These are phyloP conservation scores for Zeus faber DNA, from an alignment of 2,113 vertebrate species.

Conservation along the genomic window DNA sequence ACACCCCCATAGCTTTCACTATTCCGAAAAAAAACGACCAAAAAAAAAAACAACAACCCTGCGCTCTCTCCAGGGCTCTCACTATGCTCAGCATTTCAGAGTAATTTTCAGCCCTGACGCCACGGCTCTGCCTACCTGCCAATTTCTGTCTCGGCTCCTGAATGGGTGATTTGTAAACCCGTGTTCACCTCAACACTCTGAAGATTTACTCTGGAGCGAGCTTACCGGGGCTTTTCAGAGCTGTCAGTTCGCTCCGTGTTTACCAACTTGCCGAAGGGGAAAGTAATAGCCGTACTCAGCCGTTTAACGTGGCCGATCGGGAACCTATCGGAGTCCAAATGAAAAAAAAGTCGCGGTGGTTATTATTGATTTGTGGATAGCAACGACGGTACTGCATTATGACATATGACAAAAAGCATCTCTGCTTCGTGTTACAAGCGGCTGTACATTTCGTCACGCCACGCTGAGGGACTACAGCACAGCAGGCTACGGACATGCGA, in stretches of 20 bases:
- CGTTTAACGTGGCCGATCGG: conserved; percentile 35
- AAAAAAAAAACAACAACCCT: background rate
- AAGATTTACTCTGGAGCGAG: conserved; percentile 63
- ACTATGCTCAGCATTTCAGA: conserved; percentile 59
- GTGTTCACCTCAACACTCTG: conserved; percentile 66
- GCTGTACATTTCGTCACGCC: background rate
- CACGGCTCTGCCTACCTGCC: conserved; percentile 66
- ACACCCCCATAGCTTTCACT: conserved; percentile 57
- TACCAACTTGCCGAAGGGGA: conserved; percentile 58
- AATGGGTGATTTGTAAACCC: conserved; percentile 74
- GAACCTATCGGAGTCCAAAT: conserved; percentile 20
- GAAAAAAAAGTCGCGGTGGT: conserved; percentile 14
- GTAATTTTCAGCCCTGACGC: conserved; percentile 71
- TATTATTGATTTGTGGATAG: conserved; percentile 23
- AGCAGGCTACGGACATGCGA: background rate
- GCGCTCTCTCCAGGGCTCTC: conserved; percentile 51
- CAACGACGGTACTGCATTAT: conserved; percentile 14
- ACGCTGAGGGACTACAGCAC: background rate
- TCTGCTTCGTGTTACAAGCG: background rate
- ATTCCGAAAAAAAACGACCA: conserved; percentile 44
- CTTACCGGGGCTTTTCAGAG: conserved; percentile 65
- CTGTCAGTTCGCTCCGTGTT: conserved; percentile 59
- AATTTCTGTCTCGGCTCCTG: conserved; percentile 68
- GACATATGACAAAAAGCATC: conserved; percentile 9
- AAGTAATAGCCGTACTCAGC: conserved; percentile 51